Conservation (phyloP, 35 echinoderm and acorn worm species). For the Ptychodera flava region DNA sequence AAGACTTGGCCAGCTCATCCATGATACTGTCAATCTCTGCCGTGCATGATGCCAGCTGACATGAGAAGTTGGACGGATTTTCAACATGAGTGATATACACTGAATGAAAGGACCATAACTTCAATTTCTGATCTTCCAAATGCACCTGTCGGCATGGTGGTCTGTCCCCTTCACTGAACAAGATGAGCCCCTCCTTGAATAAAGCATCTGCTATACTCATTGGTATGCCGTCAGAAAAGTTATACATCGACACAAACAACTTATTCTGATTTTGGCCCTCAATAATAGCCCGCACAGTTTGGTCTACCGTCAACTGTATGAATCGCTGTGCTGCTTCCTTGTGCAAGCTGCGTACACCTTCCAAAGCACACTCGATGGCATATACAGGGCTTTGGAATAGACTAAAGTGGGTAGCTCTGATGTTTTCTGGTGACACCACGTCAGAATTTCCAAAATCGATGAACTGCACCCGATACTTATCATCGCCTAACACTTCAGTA, state of each 20-base stretch:
- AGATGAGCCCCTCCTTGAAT: background rate
- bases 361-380: background rate
- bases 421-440: conserved; percentile 19
- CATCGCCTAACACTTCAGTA: conserved; percentile 31
- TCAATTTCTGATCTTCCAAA: background rate
- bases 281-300: background rate
- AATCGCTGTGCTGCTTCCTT: background rate
- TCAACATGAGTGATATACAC: background rate
- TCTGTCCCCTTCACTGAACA: background rate
- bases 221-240: background rate
- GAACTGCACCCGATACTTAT: conserved; percentile 35
- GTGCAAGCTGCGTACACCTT: background rate
- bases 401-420: background rate
- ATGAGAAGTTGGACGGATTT: background rate
- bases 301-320: background rate
- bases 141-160: background rate
- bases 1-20: background rate
- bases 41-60: background rate
- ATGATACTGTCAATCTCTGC: background rate
- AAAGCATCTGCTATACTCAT: background rate
- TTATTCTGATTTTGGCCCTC: background rate
- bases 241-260: background rate
- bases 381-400: background rate
- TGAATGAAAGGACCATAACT: background rate
- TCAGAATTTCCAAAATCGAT: conserved; percentile 70